phyloP scores from a whole-genome alignment of 2,797 vertebrate species.

The Pelochelys cantorii region DNA sequence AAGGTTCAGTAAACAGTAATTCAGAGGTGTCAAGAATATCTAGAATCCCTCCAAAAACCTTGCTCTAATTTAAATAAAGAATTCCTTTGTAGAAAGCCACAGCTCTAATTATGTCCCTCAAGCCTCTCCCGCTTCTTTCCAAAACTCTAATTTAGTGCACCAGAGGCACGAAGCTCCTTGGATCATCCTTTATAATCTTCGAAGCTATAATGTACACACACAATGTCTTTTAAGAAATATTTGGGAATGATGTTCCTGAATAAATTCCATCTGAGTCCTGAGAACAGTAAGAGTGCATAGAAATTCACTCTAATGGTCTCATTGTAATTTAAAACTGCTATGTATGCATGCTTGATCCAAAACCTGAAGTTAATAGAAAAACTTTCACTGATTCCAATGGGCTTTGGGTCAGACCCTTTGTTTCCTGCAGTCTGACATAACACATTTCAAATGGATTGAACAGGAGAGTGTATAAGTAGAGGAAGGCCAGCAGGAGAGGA shows the following conservation, averaged over 20 bases:
- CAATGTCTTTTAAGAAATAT: neutral
- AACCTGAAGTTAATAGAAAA: constrained; percentile 34
- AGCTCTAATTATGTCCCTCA: constrained; percentile 3
- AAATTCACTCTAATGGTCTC: neutral
- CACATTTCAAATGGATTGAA: neutral
- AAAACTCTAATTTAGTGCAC: neutral
- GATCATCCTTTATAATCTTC: neutral
- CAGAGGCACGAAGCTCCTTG: neutral
- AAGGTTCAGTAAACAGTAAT: constrained; percentile 40
- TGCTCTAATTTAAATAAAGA: constrained; percentile 50
- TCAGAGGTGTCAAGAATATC: constrained; percentile 20
- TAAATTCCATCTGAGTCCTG: constrained; percentile 14
- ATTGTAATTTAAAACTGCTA: constrained; percentile 27
- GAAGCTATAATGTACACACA: neutral
- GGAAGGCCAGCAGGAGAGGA: neutral
- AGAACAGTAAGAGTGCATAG: constrained; percentile 4
- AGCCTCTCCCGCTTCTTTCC: neutral
- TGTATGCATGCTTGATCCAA: constrained; percentile 11
- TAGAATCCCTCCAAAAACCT: constrained; percentile 1
- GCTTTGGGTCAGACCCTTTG: constrained; percentile 62
- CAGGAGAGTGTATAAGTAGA: neutral
- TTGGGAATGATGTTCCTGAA: neutral
- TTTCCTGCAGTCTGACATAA: constrained; percentile 16
- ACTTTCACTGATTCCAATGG: neutral
- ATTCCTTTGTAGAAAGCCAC: constrained; percentile 21